Conservation (phyloP, 2,797 vertebrate genomes). For the Rallus crepitans region DNA sequence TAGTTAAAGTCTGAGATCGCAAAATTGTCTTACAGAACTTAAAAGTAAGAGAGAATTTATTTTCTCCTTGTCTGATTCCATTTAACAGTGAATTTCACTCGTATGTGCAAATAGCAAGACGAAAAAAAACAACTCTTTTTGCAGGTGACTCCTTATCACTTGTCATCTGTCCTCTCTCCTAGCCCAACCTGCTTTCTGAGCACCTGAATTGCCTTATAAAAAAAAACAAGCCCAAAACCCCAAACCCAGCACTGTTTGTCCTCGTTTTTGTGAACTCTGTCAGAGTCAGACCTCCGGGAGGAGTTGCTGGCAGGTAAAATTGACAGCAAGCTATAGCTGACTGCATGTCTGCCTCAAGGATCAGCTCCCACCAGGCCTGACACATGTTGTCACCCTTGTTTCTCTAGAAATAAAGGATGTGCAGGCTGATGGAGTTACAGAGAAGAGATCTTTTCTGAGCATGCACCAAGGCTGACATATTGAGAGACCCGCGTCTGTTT, state of each 20-base stretch:
- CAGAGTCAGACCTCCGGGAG: neutral
- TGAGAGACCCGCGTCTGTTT: neutral
- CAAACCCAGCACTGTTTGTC: neutral
- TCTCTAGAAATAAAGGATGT: neutral
- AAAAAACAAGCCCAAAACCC: neutral
- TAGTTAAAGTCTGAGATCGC: neutral
- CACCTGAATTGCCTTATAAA: neutral
- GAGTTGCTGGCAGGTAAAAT: neutral
- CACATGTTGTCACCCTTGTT: neutral
- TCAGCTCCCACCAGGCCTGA: conserved; percentile 14
- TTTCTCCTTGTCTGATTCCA: neutral
- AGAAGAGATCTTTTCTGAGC: neutral
- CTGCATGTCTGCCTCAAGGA: neutral
- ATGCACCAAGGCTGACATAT: neutral
- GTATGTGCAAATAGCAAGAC: neutral
- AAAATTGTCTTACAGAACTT: rapidly evolving
- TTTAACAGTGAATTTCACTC: neutral
- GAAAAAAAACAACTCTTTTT: neutral
- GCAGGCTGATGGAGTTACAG: rapidly evolving
- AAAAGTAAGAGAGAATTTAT: neutral
- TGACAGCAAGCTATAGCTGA: conserved; percentile 16
- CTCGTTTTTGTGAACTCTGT: neutral
- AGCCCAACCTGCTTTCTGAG: neutral
- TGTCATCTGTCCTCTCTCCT: neutral
- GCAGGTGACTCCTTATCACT: neutral